Conservation (phyloP, 2,113 vertebrate species). For the Connochaetes taurinus region DNA sequence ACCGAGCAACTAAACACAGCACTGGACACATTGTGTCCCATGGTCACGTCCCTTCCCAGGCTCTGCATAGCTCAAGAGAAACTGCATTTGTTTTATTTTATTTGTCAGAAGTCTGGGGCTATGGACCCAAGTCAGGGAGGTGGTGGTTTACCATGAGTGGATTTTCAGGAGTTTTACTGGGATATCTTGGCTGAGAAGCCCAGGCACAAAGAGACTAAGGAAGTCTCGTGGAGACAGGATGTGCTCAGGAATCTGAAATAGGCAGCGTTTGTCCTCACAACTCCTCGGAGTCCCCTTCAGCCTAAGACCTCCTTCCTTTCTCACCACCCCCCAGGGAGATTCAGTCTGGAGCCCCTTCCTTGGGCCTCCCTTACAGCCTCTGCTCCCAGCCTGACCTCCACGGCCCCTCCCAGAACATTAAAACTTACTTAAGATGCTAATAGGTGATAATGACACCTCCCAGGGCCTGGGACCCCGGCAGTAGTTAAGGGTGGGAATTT, state of each 20-base stretch:
- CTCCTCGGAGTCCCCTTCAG: background rate
- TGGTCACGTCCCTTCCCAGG: background rate
- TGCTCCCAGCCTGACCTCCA: background rate
- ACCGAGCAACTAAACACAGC: background rate
- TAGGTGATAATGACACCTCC: conserved; percentile 53
- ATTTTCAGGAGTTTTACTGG: background rate
- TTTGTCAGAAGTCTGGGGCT: background rate
- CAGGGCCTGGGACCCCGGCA: background rate
- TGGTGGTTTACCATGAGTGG: background rate
- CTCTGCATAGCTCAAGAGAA: background rate
- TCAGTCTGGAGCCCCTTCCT: background rate
- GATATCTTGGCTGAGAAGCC: background rate
- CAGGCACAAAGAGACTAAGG: background rate
- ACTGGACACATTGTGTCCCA: background rate
- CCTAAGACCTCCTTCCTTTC: conserved; percentile 19
- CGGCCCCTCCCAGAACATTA: conserved; percentile 34
- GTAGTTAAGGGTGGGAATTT: conserved; percentile 15
- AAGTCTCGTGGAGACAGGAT: conserved; percentile 26
- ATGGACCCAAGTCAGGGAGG: background rate
- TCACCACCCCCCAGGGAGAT: background rate
- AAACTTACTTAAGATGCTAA: conserved; percentile 45
- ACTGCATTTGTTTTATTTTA: background rate
- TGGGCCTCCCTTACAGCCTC: background rate
- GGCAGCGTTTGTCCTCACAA: background rate
- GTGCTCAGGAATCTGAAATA: conserved; percentile 4